Evolutionary conservation across 2,888 invertebrate species (phyloP).

Genomic region (Acronicta alni): DNA sequence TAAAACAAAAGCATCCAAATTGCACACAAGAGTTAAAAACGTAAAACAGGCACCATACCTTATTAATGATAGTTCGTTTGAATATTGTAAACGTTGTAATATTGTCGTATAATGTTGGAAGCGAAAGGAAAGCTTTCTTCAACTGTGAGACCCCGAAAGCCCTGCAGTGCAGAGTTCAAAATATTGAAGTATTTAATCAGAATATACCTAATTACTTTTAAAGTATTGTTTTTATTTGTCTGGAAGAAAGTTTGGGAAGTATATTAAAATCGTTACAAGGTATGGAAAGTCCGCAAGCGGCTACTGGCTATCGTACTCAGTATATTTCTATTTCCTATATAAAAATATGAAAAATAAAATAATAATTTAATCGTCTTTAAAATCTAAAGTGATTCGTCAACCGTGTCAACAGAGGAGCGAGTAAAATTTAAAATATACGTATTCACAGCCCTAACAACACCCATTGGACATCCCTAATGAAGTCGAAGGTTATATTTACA

Average conservation of each 20-base stretch:
- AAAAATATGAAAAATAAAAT: conserved; percentile 62
- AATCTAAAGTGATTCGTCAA: conserved; percentile 64
- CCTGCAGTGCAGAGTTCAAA: conserved; percentile 9
- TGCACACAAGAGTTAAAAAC: conserved; percentile 57
- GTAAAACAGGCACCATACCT: conserved; percentile 51
- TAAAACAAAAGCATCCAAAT: conserved; percentile 59
- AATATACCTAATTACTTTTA: conserved; percentile 11
- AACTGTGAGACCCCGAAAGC: conserved; percentile 23
- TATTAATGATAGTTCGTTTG: conserved; percentile 31
- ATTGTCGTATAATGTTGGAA: conserved; percentile 37
- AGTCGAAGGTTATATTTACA: conserved; percentile 68
- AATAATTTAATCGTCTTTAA: conserved; percentile 76
- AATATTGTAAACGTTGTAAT: conserved; percentile 20
- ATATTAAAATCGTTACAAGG: conserved; percentile 42
- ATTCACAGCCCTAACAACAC: conserved; percentile 85
- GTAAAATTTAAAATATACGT: conserved; percentile 71
- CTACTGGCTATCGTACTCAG: conserved; percentile 54
- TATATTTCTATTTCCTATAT: conserved; percentile 44
- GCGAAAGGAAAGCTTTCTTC: conserved; percentile 25
- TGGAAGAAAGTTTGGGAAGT: conserved; percentile 17
- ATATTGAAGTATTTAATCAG: conserved; percentile 6
- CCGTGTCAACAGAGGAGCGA: conserved; percentile 67
- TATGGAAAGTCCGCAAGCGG: conserved; percentile 56
- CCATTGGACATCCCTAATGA: conserved; percentile 61
- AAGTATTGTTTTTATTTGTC: conserved; percentile 25